Evolutionary conservation across 2,113 vertebrate species (phyloP), one percentile per base, ranked within the genome.

Genomic region (Solea senegalensis): DNA sequence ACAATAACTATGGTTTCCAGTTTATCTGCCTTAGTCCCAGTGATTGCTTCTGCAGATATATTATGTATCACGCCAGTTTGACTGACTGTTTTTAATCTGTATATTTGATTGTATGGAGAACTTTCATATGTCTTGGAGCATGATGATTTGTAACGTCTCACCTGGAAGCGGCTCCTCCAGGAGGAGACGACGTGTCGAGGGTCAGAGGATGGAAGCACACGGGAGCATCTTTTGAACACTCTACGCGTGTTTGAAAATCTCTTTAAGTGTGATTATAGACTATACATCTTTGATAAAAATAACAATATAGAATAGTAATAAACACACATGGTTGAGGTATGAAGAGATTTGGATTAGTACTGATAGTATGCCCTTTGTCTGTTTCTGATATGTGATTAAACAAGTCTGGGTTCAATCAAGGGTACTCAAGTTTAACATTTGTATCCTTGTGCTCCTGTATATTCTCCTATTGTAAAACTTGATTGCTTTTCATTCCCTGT

Each of bases 81-180:
- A 69, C 59, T 75, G 67, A 87, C 83, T 86, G 86, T 90, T 92
- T 89, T 88, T 76, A 81, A 81, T 73, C 57, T 64, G 26, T 85
- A 79, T 82, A 79, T 84, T 80, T 86, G 85, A 88, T 83, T 88
- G 86, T 91, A 80, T 85, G 68, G 89, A 80, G 80, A 74, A 75
- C 73, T 76, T 88, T 88, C 79, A 77, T 87, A 85, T 73, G 83
- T 90, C 82, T 89, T 79, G 82, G 84, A 88, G 90, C 88, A 92
- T 89, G 81, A 92, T 89, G 80, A 82, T 82, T 57, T 84, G 68
- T 80, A 79, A 48, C 82, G 71, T 78, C 53, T 75, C 81, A 84
- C 78, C 76, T 88, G 79, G 72, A 85, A 77, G 69, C n/a, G 81
- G 72, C 70, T 86, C 79, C 83, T 79, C 76, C 71, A 48, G 78